Conservation (phyloP, 2,797 vertebrate species). For the Galago senegalensis region DNA sequence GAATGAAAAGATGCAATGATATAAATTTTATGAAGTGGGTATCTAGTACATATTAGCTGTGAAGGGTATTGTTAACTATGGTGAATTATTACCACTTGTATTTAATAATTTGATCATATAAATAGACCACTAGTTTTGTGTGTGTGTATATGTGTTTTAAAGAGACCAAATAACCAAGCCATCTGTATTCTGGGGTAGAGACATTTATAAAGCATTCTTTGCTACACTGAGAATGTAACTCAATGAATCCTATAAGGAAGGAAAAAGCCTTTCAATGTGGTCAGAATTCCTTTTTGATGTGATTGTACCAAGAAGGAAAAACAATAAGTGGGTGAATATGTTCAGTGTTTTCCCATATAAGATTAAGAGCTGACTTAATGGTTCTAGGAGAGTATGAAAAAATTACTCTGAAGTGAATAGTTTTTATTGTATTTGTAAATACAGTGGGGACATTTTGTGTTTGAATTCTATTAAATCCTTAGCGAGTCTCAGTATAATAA, state of each 20-base stretch:
- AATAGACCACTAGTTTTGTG: neutral
- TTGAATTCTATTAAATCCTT: conserved; percentile 40
- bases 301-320: neutral
- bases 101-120: conserved; percentile 22
- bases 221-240: neutral
- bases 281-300: neutral
- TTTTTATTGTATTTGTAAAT: conserved; percentile 54
- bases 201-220: neutral
- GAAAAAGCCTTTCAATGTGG: neutral
- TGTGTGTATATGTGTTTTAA: neutral
- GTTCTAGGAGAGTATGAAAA: conserved; percentile 27
- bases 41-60: neutral
- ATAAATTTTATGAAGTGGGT: neutral
- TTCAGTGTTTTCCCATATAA: neutral
- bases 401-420: neutral
- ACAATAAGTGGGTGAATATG: neutral
- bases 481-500: conserved; percentile 1
- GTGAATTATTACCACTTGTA: conserved; percentile 1
- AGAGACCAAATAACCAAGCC: neutral
- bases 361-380: conserved; percentile 1
- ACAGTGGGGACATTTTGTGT: conserved; percentile 15
- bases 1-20: neutral
- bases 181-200: neutral
- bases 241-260: neutral
- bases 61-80: neutral